Percentiles rank a stretch among this genome's conserved stretches.
Evolutionary conservation across 2,888 invertebrate genomes (phyloP).

Genomic region (Pyrgus malvae): DNA sequence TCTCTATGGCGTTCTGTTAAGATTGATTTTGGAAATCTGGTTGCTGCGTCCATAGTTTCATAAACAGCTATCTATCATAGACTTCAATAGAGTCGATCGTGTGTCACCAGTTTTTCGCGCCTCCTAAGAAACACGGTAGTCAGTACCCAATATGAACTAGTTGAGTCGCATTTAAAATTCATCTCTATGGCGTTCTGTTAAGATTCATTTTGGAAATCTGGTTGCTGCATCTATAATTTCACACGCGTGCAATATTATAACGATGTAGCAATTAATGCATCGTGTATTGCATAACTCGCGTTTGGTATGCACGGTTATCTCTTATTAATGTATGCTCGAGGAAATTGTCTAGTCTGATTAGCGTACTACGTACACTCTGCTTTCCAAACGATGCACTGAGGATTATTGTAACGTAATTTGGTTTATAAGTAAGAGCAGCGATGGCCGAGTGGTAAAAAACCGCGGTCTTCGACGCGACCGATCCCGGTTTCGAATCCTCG

Average conservation of each 20-base stretch:
- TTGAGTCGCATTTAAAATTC: background rate
- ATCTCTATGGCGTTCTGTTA: background rate
- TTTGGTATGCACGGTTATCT: constrained; percentile 13
- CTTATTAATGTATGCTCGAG: constrained; percentile 20
- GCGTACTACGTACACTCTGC: constrained; percentile 22
- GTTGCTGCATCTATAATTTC: background rate
- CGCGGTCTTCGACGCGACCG: no score
- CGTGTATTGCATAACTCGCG: constrained; percentile 17
- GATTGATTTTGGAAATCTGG: background rate
- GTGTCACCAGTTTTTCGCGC: constrained; percentile 22
- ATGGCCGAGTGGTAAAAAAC: no score
- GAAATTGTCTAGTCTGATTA: constrained; percentile 26
- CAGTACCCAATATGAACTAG: background rate
- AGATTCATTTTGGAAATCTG: background rate
- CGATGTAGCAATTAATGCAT: constrained; percentile 18
- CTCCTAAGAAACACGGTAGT: constrained; percentile 18
- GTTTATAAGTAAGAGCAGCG: no score
- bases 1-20: background rate
- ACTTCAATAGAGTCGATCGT: constrained; percentile 6
- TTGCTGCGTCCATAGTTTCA: background rate
- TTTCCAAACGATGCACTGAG: constrained; percentile 15
- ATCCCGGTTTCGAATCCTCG: no score
- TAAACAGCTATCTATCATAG: constrained; percentile 11
- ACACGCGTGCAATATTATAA: constrained; percentile 23
- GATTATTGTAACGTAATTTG: no score